Evolutionary conservation across 2,888 invertebrate genomes (phyloP).

Genomic region (Orthosia gracilis): DNA sequence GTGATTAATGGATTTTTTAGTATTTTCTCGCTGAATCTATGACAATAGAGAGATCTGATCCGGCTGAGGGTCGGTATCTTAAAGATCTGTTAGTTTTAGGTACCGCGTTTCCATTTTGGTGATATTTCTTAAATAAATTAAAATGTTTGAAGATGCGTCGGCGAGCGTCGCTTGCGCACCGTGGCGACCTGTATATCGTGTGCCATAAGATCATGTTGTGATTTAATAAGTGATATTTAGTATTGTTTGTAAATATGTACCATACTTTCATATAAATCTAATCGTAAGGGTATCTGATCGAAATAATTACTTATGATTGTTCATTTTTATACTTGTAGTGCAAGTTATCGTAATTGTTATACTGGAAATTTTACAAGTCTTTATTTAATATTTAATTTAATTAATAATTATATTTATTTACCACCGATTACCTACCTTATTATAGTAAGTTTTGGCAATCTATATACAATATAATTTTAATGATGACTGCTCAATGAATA

Average conservation of each 20-base stretch:
- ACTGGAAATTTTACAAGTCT: slow-evolving; percentile 58
- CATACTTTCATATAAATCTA: slow-evolving; percentile 87
- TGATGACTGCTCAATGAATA: slow-evolving; percentile 53
- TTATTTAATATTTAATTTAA: slow-evolving; percentile 65
- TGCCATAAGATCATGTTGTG: slow-evolving; percentile 91
- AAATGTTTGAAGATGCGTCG: slow-evolving; percentile 88
- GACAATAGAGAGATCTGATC: slow-evolving; percentile 92
- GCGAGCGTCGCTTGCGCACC: slow-evolving; percentile 64
- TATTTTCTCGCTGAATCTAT: slow-evolving; percentile 89
- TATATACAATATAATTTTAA: slow-evolving; percentile 55
- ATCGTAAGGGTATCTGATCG: slow-evolving; percentile 82
- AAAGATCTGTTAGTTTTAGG: slow-evolving; percentile 86
- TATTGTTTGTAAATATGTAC: slow-evolving; percentile 91
- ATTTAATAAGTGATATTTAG: slow-evolving; percentile 91
- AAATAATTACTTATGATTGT: slow-evolving; percentile 78
- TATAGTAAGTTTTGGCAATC: slow-evolving; percentile 66
- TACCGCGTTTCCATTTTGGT: slow-evolving; percentile 83
- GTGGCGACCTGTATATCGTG: slow-evolving; percentile 86
- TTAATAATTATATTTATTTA: slow-evolving; percentile 67
- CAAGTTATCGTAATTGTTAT: slow-evolving; percentile 66
- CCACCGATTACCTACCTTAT: slow-evolving; percentile 66
- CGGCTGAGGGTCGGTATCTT: slow-evolving; percentile 77
- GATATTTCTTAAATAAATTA: slow-evolving; percentile 84
- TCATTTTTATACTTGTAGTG: slow-evolving; percentile 73
- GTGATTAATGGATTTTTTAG: slow-evolving; percentile 90